These are phyloP conservation scores for Dipodomys merriami DNA, from an alignment of 2,113 vertebrate species.

Conservation along the genomic window DNA sequence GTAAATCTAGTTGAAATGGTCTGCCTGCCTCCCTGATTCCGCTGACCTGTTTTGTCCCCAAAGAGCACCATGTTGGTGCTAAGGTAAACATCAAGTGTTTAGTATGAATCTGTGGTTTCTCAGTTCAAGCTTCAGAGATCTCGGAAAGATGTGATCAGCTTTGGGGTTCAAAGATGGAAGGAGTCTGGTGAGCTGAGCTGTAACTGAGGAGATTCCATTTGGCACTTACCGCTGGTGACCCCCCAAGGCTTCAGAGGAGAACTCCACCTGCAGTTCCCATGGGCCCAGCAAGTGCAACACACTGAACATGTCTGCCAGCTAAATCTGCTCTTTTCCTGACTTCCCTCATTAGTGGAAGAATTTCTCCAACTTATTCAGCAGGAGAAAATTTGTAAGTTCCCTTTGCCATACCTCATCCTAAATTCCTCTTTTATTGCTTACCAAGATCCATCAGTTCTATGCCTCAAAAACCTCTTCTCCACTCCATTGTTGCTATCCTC, in stretches of 20 bases:
- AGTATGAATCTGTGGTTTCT: not conserved
- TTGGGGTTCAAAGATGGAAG: not conserved
- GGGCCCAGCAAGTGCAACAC: too few relatives aligned
- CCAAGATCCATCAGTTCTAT: not conserved
- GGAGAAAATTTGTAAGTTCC: constrained; percentile 16
- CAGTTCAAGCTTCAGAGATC: not conserved
- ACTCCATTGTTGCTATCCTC: not conserved
- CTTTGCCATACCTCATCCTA: not conserved
- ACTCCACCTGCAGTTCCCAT: not conserved
- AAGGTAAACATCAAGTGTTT: not conserved
- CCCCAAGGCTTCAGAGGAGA: not conserved
- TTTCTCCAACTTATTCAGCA: not conserved
- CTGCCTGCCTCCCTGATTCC: not conserved
- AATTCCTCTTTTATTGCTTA: not conserved
- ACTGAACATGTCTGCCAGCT: not conserved
- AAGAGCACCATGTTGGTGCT: not conserved
- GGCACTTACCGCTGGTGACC: not conserved
- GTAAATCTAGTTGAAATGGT: not conserved
- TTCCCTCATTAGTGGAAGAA: not conserved
- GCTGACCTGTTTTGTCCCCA: not conserved
- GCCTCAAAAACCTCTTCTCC: not conserved
- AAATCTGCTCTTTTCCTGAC: not conserved
- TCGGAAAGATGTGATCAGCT: not conserved
- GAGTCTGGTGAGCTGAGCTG: not conserved
- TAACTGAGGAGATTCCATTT: not conserved